Base-by-base conservation (phyloP, 1,140 invertebrate genomes). In the Aphis craccivora region DNA sequence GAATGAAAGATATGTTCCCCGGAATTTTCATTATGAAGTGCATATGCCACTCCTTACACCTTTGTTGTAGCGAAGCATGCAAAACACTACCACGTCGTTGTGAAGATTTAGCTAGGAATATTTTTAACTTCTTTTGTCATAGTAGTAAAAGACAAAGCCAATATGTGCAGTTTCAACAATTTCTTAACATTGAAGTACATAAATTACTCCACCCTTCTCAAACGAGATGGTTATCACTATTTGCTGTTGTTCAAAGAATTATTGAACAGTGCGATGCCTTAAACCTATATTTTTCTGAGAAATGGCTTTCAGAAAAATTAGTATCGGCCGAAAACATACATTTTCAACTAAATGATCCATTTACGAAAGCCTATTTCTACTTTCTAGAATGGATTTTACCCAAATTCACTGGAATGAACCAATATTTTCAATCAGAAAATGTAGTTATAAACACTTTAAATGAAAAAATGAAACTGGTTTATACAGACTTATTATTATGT, bases 11-110 rank as follows among this genome's bases (percentile, higher is more conserved):
- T n/a, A 76, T 76, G 30, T 76, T n/a, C 30, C 67, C 67, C 30
- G 67, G 67, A n/a, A 35, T 76, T n/a, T 76, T 76, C 14, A n/a
- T 76, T 18, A 76, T 94, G 91, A 94, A 94, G 60, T 94, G 94
- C 90, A 93, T 93, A 25, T 94, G 94, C n/a, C 94, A 94, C 86
- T 94, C 93, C 9, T 93, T 94, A 83, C 87, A 67, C 40, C 53
- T 94, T 25, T 94, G 94, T 94, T 93, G 93, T 83, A 91, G 87
- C 83, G 76, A 93, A 22, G 94, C 93, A 35, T 94, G 94, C 60
- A 23, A 48, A 76, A n/a, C 67, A 76, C 30, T 76, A 76, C 67
- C 67, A 76, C 30, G 67, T n/a, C 30, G 67, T n/a, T 76, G 30
- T 18, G 67, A 76, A 35, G 11, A 76, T 35, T 76, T 76, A n/a